These are phyloP conservation scores for Xylota sylvarum DNA, from an alignment of 2,888 invertebrate species.

Conservation along the genomic window DNA sequence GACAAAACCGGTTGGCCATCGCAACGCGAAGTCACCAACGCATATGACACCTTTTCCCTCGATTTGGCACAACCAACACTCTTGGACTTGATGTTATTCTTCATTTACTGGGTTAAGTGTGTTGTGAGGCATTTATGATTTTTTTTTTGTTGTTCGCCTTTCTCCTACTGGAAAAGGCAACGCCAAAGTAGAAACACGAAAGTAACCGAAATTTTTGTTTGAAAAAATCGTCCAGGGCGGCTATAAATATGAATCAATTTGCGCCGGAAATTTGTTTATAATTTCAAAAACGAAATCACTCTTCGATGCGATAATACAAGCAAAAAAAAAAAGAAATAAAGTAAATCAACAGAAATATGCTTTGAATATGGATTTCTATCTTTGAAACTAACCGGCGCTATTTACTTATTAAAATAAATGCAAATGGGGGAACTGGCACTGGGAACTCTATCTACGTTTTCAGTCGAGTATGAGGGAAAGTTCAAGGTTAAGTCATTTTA, in stretches of 20 bases:
- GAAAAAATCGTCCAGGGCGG: slow-evolving; percentile 3
- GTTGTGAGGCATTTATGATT: slow-evolving; percentile 16
- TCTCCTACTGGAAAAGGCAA: slow-evolving; percentile 42
- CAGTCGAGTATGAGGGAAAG: slow-evolving; percentile 20
- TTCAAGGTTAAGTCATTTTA: slow-evolving; percentile 62
- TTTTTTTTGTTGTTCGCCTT: slow-evolving; percentile 37
- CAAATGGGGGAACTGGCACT: slow-evolving; percentile 9
- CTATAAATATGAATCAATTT: slow-evolving; percentile 43
- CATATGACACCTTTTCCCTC: slow-evolving; percentile 54
- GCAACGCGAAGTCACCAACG: slow-evolving; percentile 5
- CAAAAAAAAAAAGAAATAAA: background rate
- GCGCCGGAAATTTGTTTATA: slow-evolving; percentile 15
- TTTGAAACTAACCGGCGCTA: background rate
- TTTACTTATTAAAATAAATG: slow-evolving; percentile 21
- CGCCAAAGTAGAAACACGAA: background rate
- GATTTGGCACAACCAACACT: slow-evolving; percentile 49
- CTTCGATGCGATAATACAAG: background rate
- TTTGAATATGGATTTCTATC: slow-evolving; percentile 1
- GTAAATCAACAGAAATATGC: slow-evolving; percentile 13
- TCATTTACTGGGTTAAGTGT: slow-evolving; percentile 57
- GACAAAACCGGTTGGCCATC: slow-evolving; percentile 67
- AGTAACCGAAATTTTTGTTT: background rate
- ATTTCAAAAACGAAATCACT: slow-evolving; percentile 14
- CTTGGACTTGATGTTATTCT: slow-evolving; percentile 8
- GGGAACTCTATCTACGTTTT: slow-evolving; percentile 18